Percentiles rank a stretch among this genome's conserved stretches.
These are phyloP conservation scores for Dipodomys spectabilis DNA, from an alignment of 2,113 vertebrate genomes.

Conservation along the genomic window DNA sequence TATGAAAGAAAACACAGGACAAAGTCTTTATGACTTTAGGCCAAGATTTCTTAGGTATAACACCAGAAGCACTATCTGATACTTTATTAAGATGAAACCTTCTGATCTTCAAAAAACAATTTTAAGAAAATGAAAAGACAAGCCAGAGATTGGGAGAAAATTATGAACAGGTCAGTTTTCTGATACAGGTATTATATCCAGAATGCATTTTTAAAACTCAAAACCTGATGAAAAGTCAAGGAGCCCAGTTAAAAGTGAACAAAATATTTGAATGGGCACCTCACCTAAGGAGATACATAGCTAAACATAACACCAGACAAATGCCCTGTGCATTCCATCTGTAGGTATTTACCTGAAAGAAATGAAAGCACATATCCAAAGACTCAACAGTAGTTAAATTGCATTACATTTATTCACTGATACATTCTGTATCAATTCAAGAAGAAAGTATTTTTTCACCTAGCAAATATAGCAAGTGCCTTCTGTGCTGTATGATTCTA, in stretches of 20 bases:
- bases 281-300: background rate
- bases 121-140: background rate
- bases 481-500: background rate
- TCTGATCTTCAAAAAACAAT: background rate
- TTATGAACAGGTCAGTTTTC: background rate
- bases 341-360: background rate
- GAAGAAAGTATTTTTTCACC: background rate
- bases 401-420: background rate
- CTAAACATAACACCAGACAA: background rate
- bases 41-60: background rate
- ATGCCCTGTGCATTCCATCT: no score
- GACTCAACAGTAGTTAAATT: background rate
- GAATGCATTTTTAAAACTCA: background rate
- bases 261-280: background rate
- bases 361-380: background rate
- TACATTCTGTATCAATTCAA: background rate
- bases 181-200: background rate
- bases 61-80: background rate
- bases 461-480: background rate
- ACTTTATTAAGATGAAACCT: background rate
- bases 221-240: slow-evolving; percentile 4
- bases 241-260: background rate
- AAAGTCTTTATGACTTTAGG: background rate
- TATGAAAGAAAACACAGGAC: background rate
- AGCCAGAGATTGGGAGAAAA: background rate